Base-by-base conservation (phyloP, 1,140 invertebrate genomes). In the Nasonia giraulti region DNA sequence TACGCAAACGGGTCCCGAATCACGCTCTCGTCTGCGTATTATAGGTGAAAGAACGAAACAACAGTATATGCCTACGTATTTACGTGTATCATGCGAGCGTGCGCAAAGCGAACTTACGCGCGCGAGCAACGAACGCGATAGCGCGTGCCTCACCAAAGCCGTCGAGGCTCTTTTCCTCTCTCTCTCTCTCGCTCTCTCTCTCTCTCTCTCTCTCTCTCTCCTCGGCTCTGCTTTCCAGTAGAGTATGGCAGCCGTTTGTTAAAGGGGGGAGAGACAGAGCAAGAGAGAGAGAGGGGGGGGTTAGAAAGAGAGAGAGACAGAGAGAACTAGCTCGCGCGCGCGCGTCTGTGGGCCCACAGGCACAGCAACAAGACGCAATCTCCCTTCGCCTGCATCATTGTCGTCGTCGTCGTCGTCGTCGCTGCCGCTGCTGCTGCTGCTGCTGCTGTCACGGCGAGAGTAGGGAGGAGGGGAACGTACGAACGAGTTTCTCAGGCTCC, bases 101-200 rank as follows among this genome's bases (percentile, higher is more conserved):
- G 68, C 68, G 68, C 68, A 33, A 71, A 75, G 37, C 55, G 12
- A 47, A 62, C 55, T 62, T 62, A 50, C 14, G 17, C 55, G 50
- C 50, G 75, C 74, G 75, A 62, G 40, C 75, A 66, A 31, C 40
- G 17, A 69, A 78, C 20, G 33, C 82, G 75, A 83, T 83, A 83
- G 82, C 82, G 62, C 75, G 82, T 75, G 75, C 74, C 62, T 77
- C 74, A 83, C 82, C 77, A 83, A 76, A 83, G 73, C 44, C 74
- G 27, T 73, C 62, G 66, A 73, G 68, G 20, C 47, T 82, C 80
- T 82, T 62, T 75, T 74, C 27, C 80, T 69, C 80, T 33, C 80
- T 82, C 27, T 1, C n/a, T n/a, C n/a, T n/a, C n/a, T n/a, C n/a
- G n/a, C 47, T 82, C 80, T 82, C 40, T 62, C 80, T 69, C 80